Evolutionary conservation across 2,888 invertebrate genomes (phyloP).

Genomic region (Drosophila seclusa): DNA sequence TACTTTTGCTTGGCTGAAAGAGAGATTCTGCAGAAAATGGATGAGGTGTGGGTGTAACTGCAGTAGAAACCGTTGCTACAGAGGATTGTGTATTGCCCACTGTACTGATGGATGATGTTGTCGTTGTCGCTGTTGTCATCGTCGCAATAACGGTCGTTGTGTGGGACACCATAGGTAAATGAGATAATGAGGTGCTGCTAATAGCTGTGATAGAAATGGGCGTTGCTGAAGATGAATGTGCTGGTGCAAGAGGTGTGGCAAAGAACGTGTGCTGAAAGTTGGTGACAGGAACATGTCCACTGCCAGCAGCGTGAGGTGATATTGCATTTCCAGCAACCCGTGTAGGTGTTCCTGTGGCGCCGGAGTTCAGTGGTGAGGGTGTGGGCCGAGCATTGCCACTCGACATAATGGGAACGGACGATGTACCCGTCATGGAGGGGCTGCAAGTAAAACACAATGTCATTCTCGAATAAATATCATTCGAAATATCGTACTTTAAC

Average conservation of each 20-base stretch:
- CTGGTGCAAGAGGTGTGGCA: conserved; percentile 87
- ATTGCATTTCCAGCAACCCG: conserved; percentile 85
- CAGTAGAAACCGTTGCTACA: conserved; percentile 44
- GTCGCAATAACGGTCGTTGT: conserved; percentile 53
- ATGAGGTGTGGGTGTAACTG: conserved; percentile 89
- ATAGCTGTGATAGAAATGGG: conserved; percentile 24
- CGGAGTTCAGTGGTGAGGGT: conserved; percentile 84
- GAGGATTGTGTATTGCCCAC: conserved; percentile 40
- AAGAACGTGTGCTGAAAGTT: conserved; percentile 89
- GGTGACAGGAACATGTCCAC: conserved; percentile 46
- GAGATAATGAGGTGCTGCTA: conserved; percentile 35
- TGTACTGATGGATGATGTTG: conserved; percentile 59
- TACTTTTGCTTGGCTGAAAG: conserved; percentile 92
- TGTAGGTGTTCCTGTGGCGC: conserved; percentile 37
- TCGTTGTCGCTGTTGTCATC: conserved; percentile 51
- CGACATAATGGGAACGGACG: conserved; percentile 85
- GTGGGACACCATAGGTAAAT: conserved; percentile 44
- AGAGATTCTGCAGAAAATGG: conserved; percentile 95
- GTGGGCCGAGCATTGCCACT: conserved; percentile 86
- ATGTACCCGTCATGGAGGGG: conserved; percentile 65
- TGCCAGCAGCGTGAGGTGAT: conserved; percentile 84
- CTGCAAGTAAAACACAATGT: conserved; percentile 28
- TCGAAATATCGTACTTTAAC: conserved; percentile 77
- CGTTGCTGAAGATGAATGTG: conserved; percentile 64
- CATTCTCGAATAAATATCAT: background rate